phyloP scores from a whole-genome alignment of 2,888 invertebrate species.

The Caenorhabditis panamensis region DNA sequence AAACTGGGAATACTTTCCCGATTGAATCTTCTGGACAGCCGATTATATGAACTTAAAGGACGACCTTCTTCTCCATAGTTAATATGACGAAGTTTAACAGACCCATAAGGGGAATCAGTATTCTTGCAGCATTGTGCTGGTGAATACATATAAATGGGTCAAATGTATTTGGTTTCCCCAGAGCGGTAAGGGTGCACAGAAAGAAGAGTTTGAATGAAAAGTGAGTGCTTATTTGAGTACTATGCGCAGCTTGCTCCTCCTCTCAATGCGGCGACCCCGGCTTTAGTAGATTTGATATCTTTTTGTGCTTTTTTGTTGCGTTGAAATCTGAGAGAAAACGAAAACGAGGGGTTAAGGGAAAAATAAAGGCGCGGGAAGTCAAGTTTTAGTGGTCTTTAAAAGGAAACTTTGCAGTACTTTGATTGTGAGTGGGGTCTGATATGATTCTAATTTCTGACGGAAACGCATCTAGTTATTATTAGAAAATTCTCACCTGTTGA shows the following conservation, averaged over 20 bases:
- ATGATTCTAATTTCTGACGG: too few species aligned
- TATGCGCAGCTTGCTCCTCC: slow-evolving; percentile 44
- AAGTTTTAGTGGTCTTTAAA: too few species aligned
- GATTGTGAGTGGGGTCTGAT: too few species aligned
- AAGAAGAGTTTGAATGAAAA: slow-evolving; percentile 32
- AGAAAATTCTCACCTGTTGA: slow-evolving; percentile 47
- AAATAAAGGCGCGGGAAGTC: background rate
- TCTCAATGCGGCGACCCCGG: slow-evolving; percentile 6
- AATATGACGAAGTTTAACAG: slow-evolving; percentile 53
- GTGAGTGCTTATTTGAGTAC: slow-evolving; percentile 61
- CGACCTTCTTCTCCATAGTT: slow-evolving; percentile 58
- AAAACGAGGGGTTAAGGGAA: background rate
- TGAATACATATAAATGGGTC: background rate
- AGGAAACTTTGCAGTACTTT: too few species aligned
- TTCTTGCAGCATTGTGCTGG: slow-evolving; percentile 52
- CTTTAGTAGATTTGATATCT: slow-evolving; percentile 56
- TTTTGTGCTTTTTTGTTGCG: slow-evolving; percentile 49
- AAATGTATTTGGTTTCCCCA: slow-evolving; percentile 11
- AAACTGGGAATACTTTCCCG: slow-evolving; percentile 48
- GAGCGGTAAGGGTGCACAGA: slow-evolving; percentile 21
- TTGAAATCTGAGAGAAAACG: slow-evolving; percentile 10
- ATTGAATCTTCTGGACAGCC: slow-evolving; percentile 53
- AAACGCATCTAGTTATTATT: too few species aligned
- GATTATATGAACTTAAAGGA: slow-evolving; percentile 53
- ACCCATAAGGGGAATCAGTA: slow-evolving; percentile 57